Base-by-base conservation (phyloP, 2,113 vertebrate genomes). In the Oceanodroma tethys region DNA sequence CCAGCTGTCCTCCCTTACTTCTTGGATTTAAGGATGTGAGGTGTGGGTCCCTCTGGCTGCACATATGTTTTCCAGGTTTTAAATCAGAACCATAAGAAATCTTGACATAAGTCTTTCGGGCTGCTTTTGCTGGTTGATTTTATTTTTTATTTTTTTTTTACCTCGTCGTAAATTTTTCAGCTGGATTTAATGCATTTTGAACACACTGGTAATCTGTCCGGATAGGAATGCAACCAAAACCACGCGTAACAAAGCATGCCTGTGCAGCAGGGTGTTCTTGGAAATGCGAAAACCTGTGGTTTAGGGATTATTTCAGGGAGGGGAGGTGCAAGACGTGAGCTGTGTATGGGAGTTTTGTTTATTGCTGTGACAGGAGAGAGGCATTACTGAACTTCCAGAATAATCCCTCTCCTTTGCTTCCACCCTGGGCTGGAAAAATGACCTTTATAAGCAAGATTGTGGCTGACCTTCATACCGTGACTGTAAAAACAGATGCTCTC, bases 261-360 rank as follows among this genome's bases (percentile, higher is more conserved):
- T 95, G 71, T 93, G 83, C 2, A 0, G n/a, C 36, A 8, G 55
- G 81, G 59, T 26, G 78, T 58, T 92, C 91, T 75, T n/a, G 75
- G 93, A 73, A 67, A 40, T 0, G 12, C 2, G 36, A 68, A 90
- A 93, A 82, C 66, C 62, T 93, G 84, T 65, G 94, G 79, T 90
- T 95, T 88, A 8, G 62, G 82, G 95, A 80, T 95, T 86, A 90
- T 80, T 95, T 86, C 53, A 47, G 70, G 65, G 81, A 93, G 30
- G 82, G 79, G 82, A 90, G 76, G 76, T 68, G 71, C 43, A 16
- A 86, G 58, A 26, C 2, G 1, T 50, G 78, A 82, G 74, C 90
- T 3, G 4, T 75, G 52, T 81, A 92, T 71, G 53, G 62, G 60
- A 93, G 58, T 63, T 93, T 53, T 91, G 63, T 81, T 86, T 55